phyloP scores from a whole-genome alignment of 2,888 invertebrate species.

The Tromatobia lineatoria region DNA sequence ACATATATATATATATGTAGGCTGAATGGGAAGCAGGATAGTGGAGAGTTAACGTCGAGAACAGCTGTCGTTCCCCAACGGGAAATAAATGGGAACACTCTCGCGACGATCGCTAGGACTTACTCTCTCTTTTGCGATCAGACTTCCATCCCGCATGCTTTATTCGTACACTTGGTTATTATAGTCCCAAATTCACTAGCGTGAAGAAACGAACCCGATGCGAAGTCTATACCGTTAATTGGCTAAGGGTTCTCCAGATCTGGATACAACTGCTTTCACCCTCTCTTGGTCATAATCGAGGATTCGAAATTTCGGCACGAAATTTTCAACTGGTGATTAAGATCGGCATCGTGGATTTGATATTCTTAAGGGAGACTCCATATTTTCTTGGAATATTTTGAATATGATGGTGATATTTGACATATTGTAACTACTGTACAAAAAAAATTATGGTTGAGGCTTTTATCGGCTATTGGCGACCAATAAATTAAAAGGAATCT shows the following conservation, averaged over 20 bases:
- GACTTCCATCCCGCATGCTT: conserved; percentile 32
- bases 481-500: too few species aligned
- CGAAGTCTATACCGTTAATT: conserved; percentile 30
- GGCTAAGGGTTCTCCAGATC: conserved; percentile 5
- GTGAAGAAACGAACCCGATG: conserved; percentile 28
- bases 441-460: too few species aligned
- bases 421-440: too few species aligned
- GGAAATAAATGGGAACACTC: conserved; percentile 77
- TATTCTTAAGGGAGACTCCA: neutral
- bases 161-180: conserved; percentile 38
- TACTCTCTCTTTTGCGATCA: conserved; percentile 44
- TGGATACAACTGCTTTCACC: neutral
- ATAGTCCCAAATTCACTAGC: conserved; percentile 21
- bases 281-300: neutral
- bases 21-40: conserved; percentile 25
- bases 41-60: conserved; percentile 75
- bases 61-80: conserved; percentile 78
- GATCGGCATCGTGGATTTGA: neutral
- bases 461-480: too few species aligned
- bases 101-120: conserved; percentile 35
- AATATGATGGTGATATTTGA: too few species aligned
- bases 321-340: neutral
- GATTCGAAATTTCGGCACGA: conserved; percentile 19
- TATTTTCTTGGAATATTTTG: neutral
- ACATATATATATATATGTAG: conserved; percentile 28